Percentiles rank a stretch among this genome's conserved stretches.
Conservation (phyloP, 2,888 invertebrate species). For the Tinea pellionella region DNA sequence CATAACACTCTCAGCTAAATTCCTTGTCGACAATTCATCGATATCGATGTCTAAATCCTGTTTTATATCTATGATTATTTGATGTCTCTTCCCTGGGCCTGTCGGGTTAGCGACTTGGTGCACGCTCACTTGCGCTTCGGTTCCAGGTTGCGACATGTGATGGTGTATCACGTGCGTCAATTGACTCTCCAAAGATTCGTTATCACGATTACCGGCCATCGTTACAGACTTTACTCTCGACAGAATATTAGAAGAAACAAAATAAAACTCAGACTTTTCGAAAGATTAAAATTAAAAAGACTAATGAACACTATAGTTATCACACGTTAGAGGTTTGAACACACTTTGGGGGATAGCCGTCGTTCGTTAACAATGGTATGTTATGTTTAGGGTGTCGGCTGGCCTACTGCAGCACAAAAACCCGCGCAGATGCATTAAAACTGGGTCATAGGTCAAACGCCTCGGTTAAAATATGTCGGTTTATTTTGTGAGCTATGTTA, state of each 20-base stretch:
- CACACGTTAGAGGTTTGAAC: constrained; percentile 39
- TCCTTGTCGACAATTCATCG: constrained; percentile 56
- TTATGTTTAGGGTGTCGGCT: constrained; percentile 21
- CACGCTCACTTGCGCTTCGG: constrained; percentile 59
- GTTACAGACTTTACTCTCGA: constrained; percentile 19
- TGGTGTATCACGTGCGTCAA: constrained; percentile 58
- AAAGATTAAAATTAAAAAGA: constrained; percentile 20
- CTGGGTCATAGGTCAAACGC: constrained; percentile 56
- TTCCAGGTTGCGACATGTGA: constrained; percentile 46
- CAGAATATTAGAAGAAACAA: constrained; percentile 27
- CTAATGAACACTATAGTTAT: constrained; percentile 60
- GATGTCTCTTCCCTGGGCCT: constrained; percentile 56
- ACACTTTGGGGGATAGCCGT: constrained; percentile 25
- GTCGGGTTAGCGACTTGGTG: constrained; percentile 53
- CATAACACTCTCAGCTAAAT: constrained; percentile 63
- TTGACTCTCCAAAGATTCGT: constrained; percentile 37
- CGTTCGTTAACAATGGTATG: not conserved
- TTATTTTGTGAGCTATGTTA: constrained; percentile 20
- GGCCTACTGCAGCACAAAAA: constrained; percentile 40
- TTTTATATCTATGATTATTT: constrained; percentile 64
- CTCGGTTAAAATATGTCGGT: constrained; percentile 20
- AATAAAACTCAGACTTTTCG: constrained; percentile 28
- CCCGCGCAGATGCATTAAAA: constrained; percentile 48
- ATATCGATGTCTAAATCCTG: constrained; percentile 64
- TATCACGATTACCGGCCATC: constrained; percentile 52